Percentiles rank a stretch among this genome's conserved stretches.
Conservation (phyloP, 2,888 invertebrate species). For the Limnephilus marmoratus region DNA sequence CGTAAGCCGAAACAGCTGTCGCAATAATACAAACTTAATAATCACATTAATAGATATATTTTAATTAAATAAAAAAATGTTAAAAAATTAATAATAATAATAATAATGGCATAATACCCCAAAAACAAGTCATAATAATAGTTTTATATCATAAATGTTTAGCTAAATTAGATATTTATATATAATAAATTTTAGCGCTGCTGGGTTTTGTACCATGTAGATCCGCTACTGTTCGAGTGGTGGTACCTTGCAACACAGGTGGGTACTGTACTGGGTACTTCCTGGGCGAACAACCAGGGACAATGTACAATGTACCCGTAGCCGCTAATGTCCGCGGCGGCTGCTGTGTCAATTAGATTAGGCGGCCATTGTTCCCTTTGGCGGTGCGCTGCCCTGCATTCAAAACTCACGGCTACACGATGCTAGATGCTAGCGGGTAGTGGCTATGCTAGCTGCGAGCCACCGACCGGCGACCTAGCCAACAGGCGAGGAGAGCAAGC, state of each 20-base stretch:
- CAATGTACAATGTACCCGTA: constrained; percentile 33
- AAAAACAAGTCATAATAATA: too few relatives aligned
- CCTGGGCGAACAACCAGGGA: neutral
- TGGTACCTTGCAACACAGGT: neutral
- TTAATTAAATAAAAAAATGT: too few relatives aligned
- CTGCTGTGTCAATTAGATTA: constrained; percentile 65
- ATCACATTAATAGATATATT: too few relatives aligned
- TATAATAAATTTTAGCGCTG: neutral
- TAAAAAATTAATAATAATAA: too few relatives aligned
- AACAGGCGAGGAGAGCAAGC: neutral
- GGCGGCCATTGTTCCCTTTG: constrained; percentile 61
- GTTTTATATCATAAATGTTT: too few relatives aligned
- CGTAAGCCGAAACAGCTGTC: too few relatives aligned
- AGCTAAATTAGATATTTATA: too few relatives aligned
- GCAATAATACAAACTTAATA: too few relatives aligned
- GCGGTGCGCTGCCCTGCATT: constrained; percentile 32
- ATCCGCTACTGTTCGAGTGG: neutral
- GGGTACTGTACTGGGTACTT: neutral
- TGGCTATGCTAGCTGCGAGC: neutral
- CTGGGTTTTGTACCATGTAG: neutral
- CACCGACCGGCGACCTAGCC: neutral
- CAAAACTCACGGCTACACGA: neutral
- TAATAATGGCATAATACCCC: too few relatives aligned
- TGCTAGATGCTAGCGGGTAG: neutral
- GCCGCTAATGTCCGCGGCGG: constrained; percentile 37